Conservation (phyloP, 2,888 invertebrate genomes). For the Drosophila lutescens region DNA sequence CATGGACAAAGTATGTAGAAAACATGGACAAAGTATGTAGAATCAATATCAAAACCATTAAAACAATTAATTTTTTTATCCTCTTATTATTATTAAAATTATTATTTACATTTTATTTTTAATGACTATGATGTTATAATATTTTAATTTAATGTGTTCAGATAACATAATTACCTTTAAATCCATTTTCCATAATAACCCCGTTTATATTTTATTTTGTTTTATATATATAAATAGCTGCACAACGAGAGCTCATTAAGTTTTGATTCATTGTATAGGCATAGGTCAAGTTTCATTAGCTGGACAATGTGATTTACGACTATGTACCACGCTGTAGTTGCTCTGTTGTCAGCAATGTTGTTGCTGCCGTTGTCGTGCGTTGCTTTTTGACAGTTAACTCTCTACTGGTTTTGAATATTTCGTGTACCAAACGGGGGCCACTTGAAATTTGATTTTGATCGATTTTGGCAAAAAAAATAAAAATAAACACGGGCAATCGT, state of each 20-base stretch:
- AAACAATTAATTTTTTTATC: too few species aligned
- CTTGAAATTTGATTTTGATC: conserved; percentile 37
- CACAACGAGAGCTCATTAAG: not conserved
- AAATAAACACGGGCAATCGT: conserved; percentile 31
- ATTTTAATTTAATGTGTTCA: too few species aligned
- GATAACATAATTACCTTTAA: too few species aligned
- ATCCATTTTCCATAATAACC: too few species aligned
- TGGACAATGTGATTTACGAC: not conserved
- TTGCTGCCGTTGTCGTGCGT: conserved; percentile 40
- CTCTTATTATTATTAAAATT: too few species aligned
- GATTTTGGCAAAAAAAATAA: conserved; percentile 31
- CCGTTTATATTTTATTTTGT: too few species aligned
- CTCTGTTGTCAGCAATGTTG: conserved; percentile 31
- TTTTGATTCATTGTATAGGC: not conserved
- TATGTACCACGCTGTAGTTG: conserved; percentile 22
- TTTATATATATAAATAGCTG: not conserved
- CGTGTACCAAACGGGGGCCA: conserved; percentile 30
- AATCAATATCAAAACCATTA: too few species aligned
- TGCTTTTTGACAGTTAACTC: conserved; percentile 42
- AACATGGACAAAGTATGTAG: too few species aligned
- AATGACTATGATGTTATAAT: too few species aligned
- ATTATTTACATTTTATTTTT: too few species aligned
- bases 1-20: too few species aligned
- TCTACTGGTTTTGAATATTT: conserved; percentile 46
- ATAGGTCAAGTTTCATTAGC: not conserved